Evolutionary conservation across 2,113 vertebrate species (phyloP), one percentile per base, ranked within the genome.

Genomic region (Tangachromis dhanisi): DNA sequence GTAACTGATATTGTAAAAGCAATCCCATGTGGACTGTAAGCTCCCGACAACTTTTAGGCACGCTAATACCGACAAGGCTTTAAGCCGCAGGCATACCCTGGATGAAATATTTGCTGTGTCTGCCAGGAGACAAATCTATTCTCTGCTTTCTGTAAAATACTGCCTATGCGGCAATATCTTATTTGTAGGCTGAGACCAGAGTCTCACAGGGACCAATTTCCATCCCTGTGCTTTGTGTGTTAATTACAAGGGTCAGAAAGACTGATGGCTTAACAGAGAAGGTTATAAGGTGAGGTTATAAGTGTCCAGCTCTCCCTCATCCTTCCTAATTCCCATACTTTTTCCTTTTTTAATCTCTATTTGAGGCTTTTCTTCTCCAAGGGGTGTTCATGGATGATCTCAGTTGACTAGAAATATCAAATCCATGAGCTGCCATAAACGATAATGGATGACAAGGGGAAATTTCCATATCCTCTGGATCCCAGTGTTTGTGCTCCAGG

Each of bases 71-170:
- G 91, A 94, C 94, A 93, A 91, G 91, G 86, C 88, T 93, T 82
- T 93, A 87, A 93, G 93, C 94, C 49, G 89, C 92, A 88, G 90
- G 93, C 90, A 84, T 88, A 89, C 81, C 93, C 92, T 66, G 90
- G 91, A 95, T 95, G 93, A 96, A 95, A 95, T 93, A 96, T 95
- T 89, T 92, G 92, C 94, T 87, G 92, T 89, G 95, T 91, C 92
- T 94, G 95, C 93, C 92, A 93, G 92, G 92, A 96, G 92, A 96
- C 94, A 95, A 95, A 96, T 95, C 94, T 95, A 95, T 95, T 94
- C 92, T 89, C 80, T 86, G 87, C 93, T 94, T 94, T 94, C 91
- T 84, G 91, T 93, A 93, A 96, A 95, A 96, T 94, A 95, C 90
- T 96, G 95, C 92, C 95, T 92, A 95, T 95, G 93, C 84, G 88